phyloP scores from a whole-genome alignment of 2,888 invertebrate genomes.

The Malacosoma neustria region DNA sequence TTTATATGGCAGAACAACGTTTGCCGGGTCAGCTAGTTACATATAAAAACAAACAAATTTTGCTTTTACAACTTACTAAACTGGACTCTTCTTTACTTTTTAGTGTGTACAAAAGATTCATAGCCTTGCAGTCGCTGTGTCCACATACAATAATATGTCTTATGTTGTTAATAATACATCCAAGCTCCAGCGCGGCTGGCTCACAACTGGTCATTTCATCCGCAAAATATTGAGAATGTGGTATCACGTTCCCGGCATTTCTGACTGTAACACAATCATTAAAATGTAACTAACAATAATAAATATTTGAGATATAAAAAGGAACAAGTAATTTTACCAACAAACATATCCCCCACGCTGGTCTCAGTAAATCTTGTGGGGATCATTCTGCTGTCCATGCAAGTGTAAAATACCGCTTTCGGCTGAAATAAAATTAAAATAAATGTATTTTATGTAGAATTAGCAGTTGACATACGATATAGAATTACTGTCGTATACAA shows the following conservation, averaged over 20 bases:
- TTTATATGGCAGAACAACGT: too few relatives aligned
- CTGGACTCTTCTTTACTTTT: constrained; percentile 84
- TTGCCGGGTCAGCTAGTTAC: too few relatives aligned
- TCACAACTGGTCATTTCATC: constrained; percentile 94
- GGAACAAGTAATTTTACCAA: constrained; percentile 76
- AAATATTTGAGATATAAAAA: constrained; percentile 2
- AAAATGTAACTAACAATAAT: constrained; percentile 5
- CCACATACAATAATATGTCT: constrained; percentile 96
- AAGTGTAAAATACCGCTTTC: constrained; percentile 97
- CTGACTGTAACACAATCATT: constrained; percentile 78
- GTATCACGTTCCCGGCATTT: constrained; percentile 97
- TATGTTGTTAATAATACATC: constrained; percentile 93
- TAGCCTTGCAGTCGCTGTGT: constrained; percentile 98
- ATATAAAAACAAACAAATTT: too few relatives aligned
- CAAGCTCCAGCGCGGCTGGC: constrained; percentile 95
- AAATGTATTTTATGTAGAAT: not conserved
- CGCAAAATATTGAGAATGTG: constrained; percentile 90
- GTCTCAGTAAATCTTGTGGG: constrained; percentile 96
- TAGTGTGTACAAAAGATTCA: constrained; percentile 91
- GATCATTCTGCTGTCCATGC: constrained; percentile 98
- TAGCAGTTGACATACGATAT: too few relatives aligned
- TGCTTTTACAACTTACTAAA: constrained; percentile 43
- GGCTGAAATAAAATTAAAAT: constrained; percentile 77
- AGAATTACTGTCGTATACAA: too few relatives aligned
- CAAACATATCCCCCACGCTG: constrained; percentile 98